Evolutionary conservation across 2,888 invertebrate genomes (phyloP).

Genomic region (Tiphia femorata): DNA sequence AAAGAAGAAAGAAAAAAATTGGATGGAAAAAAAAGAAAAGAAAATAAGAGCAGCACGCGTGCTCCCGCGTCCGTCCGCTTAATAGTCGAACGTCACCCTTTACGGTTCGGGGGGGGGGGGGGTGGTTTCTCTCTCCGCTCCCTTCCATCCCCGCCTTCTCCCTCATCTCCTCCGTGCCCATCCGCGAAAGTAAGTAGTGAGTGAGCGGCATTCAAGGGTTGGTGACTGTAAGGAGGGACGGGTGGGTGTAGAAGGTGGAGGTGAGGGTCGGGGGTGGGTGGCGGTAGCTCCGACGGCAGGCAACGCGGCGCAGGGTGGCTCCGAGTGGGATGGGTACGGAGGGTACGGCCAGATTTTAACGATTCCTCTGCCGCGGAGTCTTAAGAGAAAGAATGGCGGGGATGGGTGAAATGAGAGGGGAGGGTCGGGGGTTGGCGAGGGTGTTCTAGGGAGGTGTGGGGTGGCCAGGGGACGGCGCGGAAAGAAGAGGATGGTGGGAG

Average conservation of each 20-base stretch:
- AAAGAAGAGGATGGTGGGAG: constrained; percentile 48
- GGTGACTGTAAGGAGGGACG: constrained; percentile 69
- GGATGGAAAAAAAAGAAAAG: no score
- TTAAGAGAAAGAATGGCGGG: constrained; percentile 69
- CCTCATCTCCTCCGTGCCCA: no score
- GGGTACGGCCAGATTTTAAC: constrained; percentile 70
- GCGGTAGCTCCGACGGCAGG: constrained; percentile 37
- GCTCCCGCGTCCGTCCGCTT: no score
- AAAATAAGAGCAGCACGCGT: no score
- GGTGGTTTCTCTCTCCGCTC: constrained; percentile 39
- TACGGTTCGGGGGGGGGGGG: constrained; percentile 31
- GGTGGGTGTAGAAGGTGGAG: constrained; percentile 67
- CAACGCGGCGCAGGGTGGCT: constrained; percentile 34
- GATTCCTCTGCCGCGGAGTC: constrained; percentile 69
- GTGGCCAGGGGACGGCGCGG: constrained; percentile 44
- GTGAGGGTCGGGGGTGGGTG: constrained; percentile 49
- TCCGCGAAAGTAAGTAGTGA: constrained; percentile 63
- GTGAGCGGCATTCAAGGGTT: constrained; percentile 64
- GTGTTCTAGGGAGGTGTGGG: constrained; percentile 38
- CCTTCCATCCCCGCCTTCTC: no score
- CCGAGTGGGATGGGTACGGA: constrained; percentile 51
- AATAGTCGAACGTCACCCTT: constrained; percentile 51
- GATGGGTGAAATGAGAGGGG: constrained; percentile 64
- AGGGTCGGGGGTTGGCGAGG: constrained; percentile 49
- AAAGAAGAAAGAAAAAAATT: no score